Evolutionary conservation across 2,113 vertebrate species (phyloP), one percentile per base, ranked within the genome.

Genomic region (Poecile atricapillus): DNA sequence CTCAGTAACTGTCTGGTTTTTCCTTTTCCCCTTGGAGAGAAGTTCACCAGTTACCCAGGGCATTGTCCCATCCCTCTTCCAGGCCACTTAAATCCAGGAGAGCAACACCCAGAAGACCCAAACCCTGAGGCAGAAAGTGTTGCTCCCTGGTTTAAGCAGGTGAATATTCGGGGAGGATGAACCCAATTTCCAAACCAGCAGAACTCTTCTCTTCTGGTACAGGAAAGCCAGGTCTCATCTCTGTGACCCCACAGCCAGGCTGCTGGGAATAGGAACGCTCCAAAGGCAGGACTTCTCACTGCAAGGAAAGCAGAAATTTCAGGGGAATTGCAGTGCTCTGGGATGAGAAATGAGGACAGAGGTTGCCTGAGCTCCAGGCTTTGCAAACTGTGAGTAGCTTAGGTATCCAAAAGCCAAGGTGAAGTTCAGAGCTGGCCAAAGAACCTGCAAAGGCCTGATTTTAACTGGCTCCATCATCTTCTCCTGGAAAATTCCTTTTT

Each of bases 361-460:
- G 35, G 6, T 22, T 65, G 64, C 11, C 15, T 0, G 0, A 62
- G 35, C 15, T 76, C 22, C 63, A 31, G 53, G 13, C 3, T 60
- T 37, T 70, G 47, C 43, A 70, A 65, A 81, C 55, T 24, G 1
- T 25, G 27, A 85, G 41, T 12, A 81, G 27, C 37, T 75, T 46
- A 67, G 28, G 8, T 47, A 22, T 21, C 46, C 30, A 44, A 77
- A 64, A 89, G 31, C 50, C 27, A 28, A 62, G n/a, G 28, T 58
- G 64, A 43, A 73, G 24, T 25, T 63, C 77, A 83, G 63, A 69
- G 30, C 16, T 3, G 4, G 14, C 19, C 46, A 58, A 56, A 77
- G 20, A 50, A 5, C 21, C 33, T 35, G 23, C 5, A 73, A 71
- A 68, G 0, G 1, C 6, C 39, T 30, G 24, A 7, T 64, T 77